Conservation (phyloP, 2,888 invertebrate species). For the Cynaeus angustus region DNA sequence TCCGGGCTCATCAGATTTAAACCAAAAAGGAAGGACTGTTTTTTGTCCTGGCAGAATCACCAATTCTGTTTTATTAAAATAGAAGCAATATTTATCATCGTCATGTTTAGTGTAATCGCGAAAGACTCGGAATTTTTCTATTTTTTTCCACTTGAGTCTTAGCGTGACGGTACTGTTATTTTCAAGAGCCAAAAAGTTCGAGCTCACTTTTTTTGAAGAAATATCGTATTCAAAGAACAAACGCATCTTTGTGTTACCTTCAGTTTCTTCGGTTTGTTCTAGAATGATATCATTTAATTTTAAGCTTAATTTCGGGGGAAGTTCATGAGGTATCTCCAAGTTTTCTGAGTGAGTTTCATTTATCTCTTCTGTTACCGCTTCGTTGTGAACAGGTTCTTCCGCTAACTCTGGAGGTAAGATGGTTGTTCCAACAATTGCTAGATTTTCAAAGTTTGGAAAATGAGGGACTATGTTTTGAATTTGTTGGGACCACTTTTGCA, state of each 20-base stretch:
- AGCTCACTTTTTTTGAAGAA: not conserved
- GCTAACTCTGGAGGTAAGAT: not conserved
- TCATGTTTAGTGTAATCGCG: constrained; percentile 2
- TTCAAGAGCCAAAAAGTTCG: constrained; percentile 20
- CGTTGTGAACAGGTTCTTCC: not conserved
- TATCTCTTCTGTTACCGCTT: too few relatives aligned
- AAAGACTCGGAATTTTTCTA: constrained; percentile 30
- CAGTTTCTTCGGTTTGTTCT: not conserved
- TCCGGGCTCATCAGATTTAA: constrained; percentile 14
- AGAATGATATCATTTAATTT: not conserved
- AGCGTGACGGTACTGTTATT: constrained; percentile 22
- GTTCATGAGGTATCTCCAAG: not conserved
- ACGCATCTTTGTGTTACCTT: constrained; percentile 12
- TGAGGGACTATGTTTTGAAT: constrained; percentile 61
- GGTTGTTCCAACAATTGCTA: constrained; percentile 63
- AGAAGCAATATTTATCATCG: constrained; percentile 27
- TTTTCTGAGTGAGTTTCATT: too few relatives aligned
- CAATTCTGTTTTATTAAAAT: constrained; percentile 32
- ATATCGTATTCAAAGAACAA: constrained; percentile 31
- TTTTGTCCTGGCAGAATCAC: constrained; percentile 22
- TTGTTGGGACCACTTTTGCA: constrained; percentile 54
- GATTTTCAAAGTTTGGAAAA: constrained; percentile 60
- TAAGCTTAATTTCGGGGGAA: not conserved
- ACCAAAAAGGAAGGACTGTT: constrained; percentile 29
- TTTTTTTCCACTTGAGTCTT: constrained; percentile 29